phyloP scores from a whole-genome alignment of 2,888 invertebrate species.

The Euplexia lucipara region DNA sequence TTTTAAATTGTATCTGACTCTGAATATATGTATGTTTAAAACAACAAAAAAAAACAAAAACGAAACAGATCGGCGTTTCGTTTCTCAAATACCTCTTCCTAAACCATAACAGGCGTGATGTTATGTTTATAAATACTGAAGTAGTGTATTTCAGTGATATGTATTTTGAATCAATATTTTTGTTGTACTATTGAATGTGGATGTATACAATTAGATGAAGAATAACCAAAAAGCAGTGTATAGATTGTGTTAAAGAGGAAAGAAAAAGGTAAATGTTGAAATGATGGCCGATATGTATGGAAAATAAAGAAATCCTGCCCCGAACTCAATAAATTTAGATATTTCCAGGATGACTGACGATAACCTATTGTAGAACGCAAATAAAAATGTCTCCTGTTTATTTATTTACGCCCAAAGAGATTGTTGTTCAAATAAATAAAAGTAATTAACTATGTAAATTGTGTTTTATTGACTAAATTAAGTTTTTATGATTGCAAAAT shows the following conservation, averaged over 20 bases:
- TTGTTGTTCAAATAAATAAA: constrained; percentile 14
- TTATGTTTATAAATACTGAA: background rate
- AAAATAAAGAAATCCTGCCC: background rate
- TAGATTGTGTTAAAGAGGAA: background rate
- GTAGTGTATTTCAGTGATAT: constrained; percentile 1
- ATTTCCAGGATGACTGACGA: background rate
- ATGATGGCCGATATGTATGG: background rate
- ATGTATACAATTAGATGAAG: background rate
- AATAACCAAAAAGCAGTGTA: background rate
- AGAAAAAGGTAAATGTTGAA: background rate
- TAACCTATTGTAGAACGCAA: background rate
- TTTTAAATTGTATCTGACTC: too few relatives aligned
- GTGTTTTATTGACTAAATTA: constrained; percentile 25
- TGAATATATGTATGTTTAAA: constrained; percentile 4
- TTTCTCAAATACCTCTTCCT: too few relatives aligned
- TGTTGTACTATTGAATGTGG: background rate
- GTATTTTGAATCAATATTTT: background rate
- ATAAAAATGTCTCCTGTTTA: background rate
- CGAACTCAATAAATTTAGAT: background rate
- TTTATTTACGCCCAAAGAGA: background rate
- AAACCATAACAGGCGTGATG: too few relatives aligned
- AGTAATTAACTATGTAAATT: background rate
- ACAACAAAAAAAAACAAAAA: too few relatives aligned
- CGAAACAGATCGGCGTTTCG: background rate
- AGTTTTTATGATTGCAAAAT: constrained; percentile 8